Percentiles rank a stretch among this genome's conserved stretches.
Conservation (phyloP, 64 coral and sea anemone genomes). For the Pocillopora damicornis region DNA sequence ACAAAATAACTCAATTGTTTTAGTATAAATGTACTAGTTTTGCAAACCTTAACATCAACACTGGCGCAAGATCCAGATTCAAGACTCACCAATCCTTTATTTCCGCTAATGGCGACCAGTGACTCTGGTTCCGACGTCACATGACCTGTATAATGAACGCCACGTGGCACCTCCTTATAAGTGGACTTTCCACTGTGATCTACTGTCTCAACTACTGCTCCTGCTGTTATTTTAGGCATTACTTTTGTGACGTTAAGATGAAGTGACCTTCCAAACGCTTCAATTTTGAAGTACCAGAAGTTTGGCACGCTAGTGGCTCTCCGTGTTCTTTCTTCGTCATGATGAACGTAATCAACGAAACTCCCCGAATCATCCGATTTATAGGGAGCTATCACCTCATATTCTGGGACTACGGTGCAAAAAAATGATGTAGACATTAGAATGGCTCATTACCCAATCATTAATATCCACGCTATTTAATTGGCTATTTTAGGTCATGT, state of each 20-base stretch:
- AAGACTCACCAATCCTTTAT: slow-evolving; percentile 27
- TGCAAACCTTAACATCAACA: background rate
- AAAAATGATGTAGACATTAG: background rate
- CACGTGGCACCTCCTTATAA: background rate
- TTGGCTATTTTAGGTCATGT: no score
- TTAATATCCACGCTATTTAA: no score
- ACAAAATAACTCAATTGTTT: no score
- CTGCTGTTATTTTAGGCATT: background rate
- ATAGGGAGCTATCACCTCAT: slow-evolving; percentile 23
- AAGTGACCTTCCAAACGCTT: slow-evolving; percentile 20
- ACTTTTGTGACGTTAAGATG: background rate
- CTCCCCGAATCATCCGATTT: slow-evolving; percentile 5
- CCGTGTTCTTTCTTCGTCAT: background rate
- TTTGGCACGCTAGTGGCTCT: background rate
- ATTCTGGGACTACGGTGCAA: slow-evolving; percentile 18
- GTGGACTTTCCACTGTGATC: background rate
- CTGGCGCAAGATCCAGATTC: background rate
- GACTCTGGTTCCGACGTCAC: slow-evolving; percentile 39
- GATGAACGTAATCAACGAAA: background rate
- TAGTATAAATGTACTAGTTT: no score
- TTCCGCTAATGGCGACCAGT: slow-evolving; percentile 37
- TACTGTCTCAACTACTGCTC: background rate
- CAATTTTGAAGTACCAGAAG: background rate
- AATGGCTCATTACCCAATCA: background rate
- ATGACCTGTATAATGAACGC: slow-evolving; percentile 30